Evolutionary conservation across 2,888 invertebrate species (phyloP).

Genomic region (Boloria selene): DNA sequence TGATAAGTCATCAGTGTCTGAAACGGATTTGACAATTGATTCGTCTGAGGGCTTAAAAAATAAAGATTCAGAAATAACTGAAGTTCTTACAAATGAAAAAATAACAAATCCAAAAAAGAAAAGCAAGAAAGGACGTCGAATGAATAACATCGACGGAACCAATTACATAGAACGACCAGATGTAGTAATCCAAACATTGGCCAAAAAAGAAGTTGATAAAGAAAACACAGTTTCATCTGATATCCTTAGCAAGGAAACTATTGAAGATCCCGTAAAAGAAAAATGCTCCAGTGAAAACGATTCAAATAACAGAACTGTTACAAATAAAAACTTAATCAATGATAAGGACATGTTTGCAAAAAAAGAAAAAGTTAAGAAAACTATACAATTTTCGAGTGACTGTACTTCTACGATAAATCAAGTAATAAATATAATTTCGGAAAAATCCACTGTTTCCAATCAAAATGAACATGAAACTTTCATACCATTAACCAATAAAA

Average conservation of each 20-base stretch:
- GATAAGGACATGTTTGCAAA: constrained; percentile 8
- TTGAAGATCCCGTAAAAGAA: constrained; percentile 25
- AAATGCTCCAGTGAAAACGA: constrained; percentile 25
- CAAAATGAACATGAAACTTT: not conserved
- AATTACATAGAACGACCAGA: constrained; percentile 20
- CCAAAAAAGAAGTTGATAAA: constrained; percentile 37
- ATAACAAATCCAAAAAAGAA: constrained; percentile 27
- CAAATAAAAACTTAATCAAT: not conserved
- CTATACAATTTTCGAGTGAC: not conserved
- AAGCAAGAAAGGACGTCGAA: constrained; percentile 31
- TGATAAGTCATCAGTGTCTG: not conserved
- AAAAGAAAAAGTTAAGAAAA: constrained; percentile 14
- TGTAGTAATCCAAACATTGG: constrained; percentile 16
- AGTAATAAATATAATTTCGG: not conserved
- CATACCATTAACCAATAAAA: not conserved
- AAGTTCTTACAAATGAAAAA: constrained; percentile 7
- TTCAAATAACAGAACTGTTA: constrained; percentile 4
- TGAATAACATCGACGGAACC: constrained; percentile 12
- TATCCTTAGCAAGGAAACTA: constrained; percentile 12
- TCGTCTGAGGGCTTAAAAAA: not conserved
- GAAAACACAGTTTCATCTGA: constrained; percentile 35
- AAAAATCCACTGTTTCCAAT: not conserved
- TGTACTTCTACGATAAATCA: not conserved
- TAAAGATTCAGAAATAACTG: constrained; percentile 7
- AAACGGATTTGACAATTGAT: constrained; percentile 7